Conservation (phyloP, 1,140 invertebrate genomes). For the Lasaia peninsularis region DNA sequence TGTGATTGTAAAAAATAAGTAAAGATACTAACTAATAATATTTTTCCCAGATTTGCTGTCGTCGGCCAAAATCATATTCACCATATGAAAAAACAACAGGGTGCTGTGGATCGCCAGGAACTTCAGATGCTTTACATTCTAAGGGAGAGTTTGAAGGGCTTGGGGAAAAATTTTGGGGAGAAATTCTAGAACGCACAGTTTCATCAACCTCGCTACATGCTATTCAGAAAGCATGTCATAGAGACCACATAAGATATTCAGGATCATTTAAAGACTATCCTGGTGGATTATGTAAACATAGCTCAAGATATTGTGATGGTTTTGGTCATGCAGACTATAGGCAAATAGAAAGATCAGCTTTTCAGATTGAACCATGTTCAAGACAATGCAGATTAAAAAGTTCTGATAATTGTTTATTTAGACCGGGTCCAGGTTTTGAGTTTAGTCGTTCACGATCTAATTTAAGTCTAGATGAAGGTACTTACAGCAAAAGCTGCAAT, state of each 20-base stretch:
- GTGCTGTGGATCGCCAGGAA: conserved; percentile 67
- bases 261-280: conserved; percentile 72
- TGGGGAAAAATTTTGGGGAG: conserved; percentile 87
- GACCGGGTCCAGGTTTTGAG: conserved; percentile 56
- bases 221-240: conserved; percentile 78
- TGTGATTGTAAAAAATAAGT: too few relatives aligned
- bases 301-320: conserved; percentile 66
- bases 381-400: conserved; percentile 67
- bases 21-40: conserved; percentile 15
- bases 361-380: conserved; percentile 71
- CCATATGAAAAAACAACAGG: conserved; percentile 66
- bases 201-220: conserved; percentile 83
- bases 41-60: conserved; percentile 64
- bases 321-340: conserved; percentile 64
- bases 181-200: conserved; percentile 84
- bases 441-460: conserved; percentile 70
- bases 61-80: conserved; percentile 59
- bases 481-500: conserved; percentile 71
- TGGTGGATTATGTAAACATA: conserved; percentile 54
- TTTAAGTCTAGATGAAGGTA: conserved; percentile 71
- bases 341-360: conserved; percentile 67
- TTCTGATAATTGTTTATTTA: conserved; percentile 70
- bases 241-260: conserved; percentile 60
- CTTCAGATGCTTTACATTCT: conserved; percentile 69
- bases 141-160: conserved; percentile 82